A percentile compares a stretch with the other conserved stretches of the same genome.
These are phyloP conservation scores for Caerostris extrusa DNA, from an alignment of 1,140 invertebrate genomes.

Conservation along the genomic window DNA sequence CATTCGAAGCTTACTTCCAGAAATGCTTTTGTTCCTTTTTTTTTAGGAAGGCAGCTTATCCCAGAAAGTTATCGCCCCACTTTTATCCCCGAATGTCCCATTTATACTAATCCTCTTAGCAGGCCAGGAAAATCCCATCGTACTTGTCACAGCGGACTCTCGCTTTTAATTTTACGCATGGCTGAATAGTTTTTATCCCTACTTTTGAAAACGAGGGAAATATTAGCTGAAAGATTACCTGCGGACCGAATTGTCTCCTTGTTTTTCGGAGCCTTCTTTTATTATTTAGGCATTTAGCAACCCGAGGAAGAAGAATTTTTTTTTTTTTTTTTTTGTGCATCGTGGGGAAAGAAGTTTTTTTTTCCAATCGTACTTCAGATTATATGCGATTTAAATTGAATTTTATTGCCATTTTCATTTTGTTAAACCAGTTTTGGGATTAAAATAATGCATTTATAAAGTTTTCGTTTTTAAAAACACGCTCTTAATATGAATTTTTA, in stretches of 20 bases:
- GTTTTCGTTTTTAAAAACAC: no score
- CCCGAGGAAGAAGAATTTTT: no score
- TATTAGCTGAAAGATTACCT: slow-evolving; percentile 66
- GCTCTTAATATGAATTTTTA: no score
- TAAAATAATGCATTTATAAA: no score
- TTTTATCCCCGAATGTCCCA: slow-evolving; percentile 47
- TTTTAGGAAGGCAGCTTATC: slow-evolving; percentile 43
- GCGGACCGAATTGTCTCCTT: slow-evolving; percentile 55
- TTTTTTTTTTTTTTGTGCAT: no score
- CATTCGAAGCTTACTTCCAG: slow-evolving; percentile 54
- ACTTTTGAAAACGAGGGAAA: slow-evolving; percentile 61
- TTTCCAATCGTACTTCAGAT: no score
- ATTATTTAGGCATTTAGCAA: background rate
- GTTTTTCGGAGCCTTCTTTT: background rate
- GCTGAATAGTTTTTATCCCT: slow-evolving; percentile 72
- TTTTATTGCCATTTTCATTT: no score
- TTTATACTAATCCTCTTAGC: slow-evolving; percentile 73
- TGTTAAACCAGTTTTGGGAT: no score
- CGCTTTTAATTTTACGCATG: slow-evolving; percentile 74
- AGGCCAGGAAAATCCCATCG: slow-evolving; percentile 65
- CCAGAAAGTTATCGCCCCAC: slow-evolving; percentile 53
- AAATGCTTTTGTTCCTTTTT: slow-evolving; percentile 36
- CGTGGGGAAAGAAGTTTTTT: no score
- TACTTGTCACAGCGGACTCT: slow-evolving; percentile 62
- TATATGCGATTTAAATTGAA: no score